Evolutionary conservation across 2,888 invertebrate species (phyloP), one percentile per base, ranked within the genome.

Genomic region (Melinaea marsaeus): DNA sequence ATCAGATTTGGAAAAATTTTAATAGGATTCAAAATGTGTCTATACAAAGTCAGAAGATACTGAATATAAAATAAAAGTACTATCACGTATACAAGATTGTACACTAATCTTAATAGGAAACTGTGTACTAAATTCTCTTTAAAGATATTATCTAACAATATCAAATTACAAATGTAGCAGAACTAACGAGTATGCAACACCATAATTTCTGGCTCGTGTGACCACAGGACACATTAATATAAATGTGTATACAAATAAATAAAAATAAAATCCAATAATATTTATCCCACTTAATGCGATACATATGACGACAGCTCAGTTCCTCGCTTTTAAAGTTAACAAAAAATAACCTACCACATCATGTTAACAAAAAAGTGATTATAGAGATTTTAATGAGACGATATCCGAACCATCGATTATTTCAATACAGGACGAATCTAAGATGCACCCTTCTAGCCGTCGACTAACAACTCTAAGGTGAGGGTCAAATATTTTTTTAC

Each of bases 301-400:
- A 35, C 57, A 55, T 48, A 3, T 62, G 59, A 60, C 59, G 56
- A 67, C 65, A 64, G 57, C 57, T 60, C 47, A 34, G 33, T 33
- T 47, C 64, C 55, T 66, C 47, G 63, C 55, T 63, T 11, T 58
- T 66, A 61, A 66, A 63, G 65, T 66, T 64, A 57, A 69, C 69
- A 42, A 42, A 42, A 42, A 9, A 42, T 5, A 42, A 42, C 22
- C 22, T 22, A 22, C n/a, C n/a, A n/a, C 22, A 22, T 42, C 42
- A 42, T 42, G 42, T 37, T 37, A 4, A 37, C 37, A 79, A 76
- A 76, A 76, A 67, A 72, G 79, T 85, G 84, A 85, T 87, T 82
- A 87, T 86, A 79, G 78, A 86, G 79, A 79, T 83, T 86, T 86
- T 89, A 90, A 88, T 89, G 88, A 88, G 84, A 70, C 78, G 78